phyloP scores from a whole-genome alignment of 2,113 vertebrate species.

The Tyrannus savana region DNA sequence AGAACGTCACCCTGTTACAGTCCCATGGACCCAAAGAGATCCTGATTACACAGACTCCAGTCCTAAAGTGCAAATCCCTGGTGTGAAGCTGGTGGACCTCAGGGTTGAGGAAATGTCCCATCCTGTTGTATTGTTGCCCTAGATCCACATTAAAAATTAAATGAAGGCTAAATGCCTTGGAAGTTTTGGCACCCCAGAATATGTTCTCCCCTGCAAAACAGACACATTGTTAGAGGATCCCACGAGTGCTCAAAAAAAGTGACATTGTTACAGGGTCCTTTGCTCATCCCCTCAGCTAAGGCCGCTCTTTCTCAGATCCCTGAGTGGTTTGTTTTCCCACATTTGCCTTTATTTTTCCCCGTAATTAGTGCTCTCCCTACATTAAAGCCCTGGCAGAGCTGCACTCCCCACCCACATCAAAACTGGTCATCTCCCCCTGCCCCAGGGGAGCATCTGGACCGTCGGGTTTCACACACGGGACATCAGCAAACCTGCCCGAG shows the following conservation, averaged over 20 bases:
- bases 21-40: neutral
- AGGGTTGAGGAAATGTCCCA: accelerated
- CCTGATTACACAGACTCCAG: accelerated
- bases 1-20: neutral
- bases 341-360: conserved; percentile 5
- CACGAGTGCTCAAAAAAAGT: neutral
- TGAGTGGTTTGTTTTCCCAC: neutral
- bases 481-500: neutral
- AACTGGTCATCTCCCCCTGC: neutral
- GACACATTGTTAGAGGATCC: neutral
- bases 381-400: neutral
- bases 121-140: neutral
- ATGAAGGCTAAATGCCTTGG: neutral
- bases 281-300: neutral
- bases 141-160: neutral
- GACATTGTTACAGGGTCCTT: accelerated
- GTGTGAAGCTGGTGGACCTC: neutral
- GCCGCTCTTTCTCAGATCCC: neutral
- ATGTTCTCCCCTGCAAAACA: neutral
- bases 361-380: accelerated
- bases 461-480: accelerated
- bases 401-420: neutral
- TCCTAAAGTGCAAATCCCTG: neutral
- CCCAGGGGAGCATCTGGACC: accelerated
- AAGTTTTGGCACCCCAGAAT: neutral